Conservation (phyloP, 2,888 invertebrate genomes). For the Apantesis nais region DNA sequence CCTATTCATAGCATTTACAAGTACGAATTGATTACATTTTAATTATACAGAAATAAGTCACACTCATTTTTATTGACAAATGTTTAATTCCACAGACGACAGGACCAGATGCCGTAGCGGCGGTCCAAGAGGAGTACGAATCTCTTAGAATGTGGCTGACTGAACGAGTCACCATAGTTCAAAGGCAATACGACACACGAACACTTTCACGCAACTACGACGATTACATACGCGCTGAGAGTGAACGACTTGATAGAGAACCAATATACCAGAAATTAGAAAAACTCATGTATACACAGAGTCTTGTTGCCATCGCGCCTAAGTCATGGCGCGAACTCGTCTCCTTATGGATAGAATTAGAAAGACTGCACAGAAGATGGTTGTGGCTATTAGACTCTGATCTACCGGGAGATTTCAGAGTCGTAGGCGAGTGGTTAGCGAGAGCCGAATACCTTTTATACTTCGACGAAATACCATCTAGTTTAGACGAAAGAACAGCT, state of each 20-base stretch:
- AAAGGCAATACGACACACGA: slow-evolving; percentile 91
- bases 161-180: slow-evolving; percentile 91
- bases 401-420: slow-evolving; percentile 94
- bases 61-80: not conserved
- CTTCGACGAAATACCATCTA: slow-evolving; percentile 92
- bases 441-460: slow-evolving; percentile 93
- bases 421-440: slow-evolving; percentile 95
- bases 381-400: slow-evolving; percentile 94
- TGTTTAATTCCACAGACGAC: slow-evolving; percentile 80
- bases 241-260: slow-evolving; percentile 90
- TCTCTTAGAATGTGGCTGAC: slow-evolving; percentile 93
- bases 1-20: too few relatives aligned
- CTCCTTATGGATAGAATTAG: slow-evolving; percentile 92
- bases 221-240: slow-evolving; percentile 92
- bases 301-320: slow-evolving; percentile 92
- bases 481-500: slow-evolving; percentile 95
- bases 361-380: slow-evolving; percentile 93
- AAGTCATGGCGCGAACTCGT: slow-evolving; percentile 95
- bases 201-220: slow-evolving; percentile 91
- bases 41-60: not conserved
- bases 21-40: too few relatives aligned
- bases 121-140: slow-evolving; percentile 93
- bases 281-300: slow-evolving; percentile 92
- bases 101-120: slow-evolving; percentile 90
- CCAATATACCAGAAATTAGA: slow-evolving; percentile 91